Conservation (phyloP, 2,888 invertebrate species). For the Nomada ferruginata region DNA sequence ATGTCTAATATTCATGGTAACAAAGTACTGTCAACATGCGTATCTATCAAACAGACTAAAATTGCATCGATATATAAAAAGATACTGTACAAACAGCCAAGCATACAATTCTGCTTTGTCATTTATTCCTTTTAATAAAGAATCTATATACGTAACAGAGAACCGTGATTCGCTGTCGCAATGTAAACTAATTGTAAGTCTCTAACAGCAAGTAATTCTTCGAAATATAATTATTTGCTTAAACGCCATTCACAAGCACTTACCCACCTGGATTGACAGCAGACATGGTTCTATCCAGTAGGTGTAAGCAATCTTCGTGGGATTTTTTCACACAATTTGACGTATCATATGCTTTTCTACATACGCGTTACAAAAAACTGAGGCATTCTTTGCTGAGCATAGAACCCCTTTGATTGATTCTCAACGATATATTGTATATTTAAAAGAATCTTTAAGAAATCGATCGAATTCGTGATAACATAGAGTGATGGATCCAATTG, state of each 20-base stretch:
- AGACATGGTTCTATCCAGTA: conserved; percentile 81
- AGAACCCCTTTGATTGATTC: not conserved
- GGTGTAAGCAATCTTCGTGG: conserved; percentile 70
- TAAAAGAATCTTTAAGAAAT: not conserved
- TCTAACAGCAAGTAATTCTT: conserved; percentile 56
- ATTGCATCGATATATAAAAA: conserved; percentile 40
- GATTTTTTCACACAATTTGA: conserved; percentile 32
- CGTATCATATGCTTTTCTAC: conserved; percentile 9
- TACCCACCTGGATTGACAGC: conserved; percentile 82
- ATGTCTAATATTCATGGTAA: conserved; percentile 13
- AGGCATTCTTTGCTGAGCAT: not conserved
- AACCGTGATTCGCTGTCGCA: conserved; percentile 40
- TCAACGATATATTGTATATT: not conserved
- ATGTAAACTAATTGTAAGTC: conserved; percentile 39
- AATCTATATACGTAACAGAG: conserved; percentile 44
- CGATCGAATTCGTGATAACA: not conserved
- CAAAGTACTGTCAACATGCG: conserved; percentile 58
- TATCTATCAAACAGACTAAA: conserved; percentile 52
- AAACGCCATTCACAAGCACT: conserved; percentile 75
- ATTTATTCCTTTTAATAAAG: conserved; percentile 36
- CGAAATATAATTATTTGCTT: conserved; percentile 53
- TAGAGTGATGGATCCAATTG: not conserved
- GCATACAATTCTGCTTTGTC: conserved; percentile 46
- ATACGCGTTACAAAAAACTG: conserved; percentile 20
- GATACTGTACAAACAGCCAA: conserved; percentile 51